Base-by-base conservation (phyloP, 1,140 invertebrate species). In the Lepidotrigona ventralis region DNA sequence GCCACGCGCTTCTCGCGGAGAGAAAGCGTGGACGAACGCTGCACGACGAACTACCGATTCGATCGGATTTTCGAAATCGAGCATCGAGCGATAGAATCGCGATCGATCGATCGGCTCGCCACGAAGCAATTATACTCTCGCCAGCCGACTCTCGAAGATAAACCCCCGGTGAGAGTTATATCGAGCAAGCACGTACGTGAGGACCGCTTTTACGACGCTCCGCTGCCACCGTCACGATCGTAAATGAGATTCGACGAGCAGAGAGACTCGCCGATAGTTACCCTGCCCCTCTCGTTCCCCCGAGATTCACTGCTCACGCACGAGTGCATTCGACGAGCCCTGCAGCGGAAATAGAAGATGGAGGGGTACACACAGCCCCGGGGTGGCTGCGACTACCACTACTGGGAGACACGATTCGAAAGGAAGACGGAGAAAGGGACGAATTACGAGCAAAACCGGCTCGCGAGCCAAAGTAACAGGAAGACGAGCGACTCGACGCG, bases 361-460 rank as follows among this genome's bases (percentile, higher is more conserved):
- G 39, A 8, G 6, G 70, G 72, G 77, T 78, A 54, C 17, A 64
- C 66, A n/a, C 19, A 68, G n/a, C 26, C 11, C 0, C 17, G 19
- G 71, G 73, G 74, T 84, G 72, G 77, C 12, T 51, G 2, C 1
- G 79, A 81, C 68, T 84, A 33, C 26, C n/a, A 39, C 54, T 68
- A 72, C 66, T 53, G 60, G 39, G 0, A 75, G 82, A 87, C 79
- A 84, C n/a, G 64, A 53, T 33, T 68, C 11, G 63, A 68, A 80
- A 69, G 70, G 79, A 46, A 46, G 39, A 68, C 53, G 12, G 9
- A 4, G n/a, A 64, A n/a, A n/a, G 66, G 39, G 46, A 54, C 72
- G 39, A 46, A 84, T 84, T 80, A 75, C 79, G 39, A 84, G 78
- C 60, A 75, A 84, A 84, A 81, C 70, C 70, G 83, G 64, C 83